Evolutionary conservation across 1,140 invertebrate genomes (phyloP), one percentile per base, ranked within the genome.

Genomic region (Meloidogyne floridensis): DNA sequence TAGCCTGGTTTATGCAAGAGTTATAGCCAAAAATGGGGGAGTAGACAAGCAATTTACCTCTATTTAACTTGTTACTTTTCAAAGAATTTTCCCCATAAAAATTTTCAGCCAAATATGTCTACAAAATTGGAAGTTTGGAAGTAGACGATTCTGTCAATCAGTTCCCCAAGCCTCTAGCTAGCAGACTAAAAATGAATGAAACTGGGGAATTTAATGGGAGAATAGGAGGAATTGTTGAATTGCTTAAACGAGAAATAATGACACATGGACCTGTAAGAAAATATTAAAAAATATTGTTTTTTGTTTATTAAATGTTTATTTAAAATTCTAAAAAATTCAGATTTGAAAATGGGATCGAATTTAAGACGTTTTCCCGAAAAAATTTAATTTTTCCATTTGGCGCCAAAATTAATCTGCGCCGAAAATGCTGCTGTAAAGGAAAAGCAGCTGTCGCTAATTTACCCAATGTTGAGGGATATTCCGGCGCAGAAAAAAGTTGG

Each of bases 81-180:
- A 11, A n/a, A 75, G 32, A 32, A 51, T 15, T 56, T 47, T 53
- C 20, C n/a, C 10, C 4, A 54, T 2, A n/a, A 9, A 53, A 51
- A 3, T 75, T 59, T 80, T 80, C 47, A 80, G 81, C 80, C 9
- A 82, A 82, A 47, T 82, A 82, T 81, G 81, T 81, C 13, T 82
- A 82, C 65, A 82, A 82, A 56, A 6, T 82, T 18, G 81, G 81
- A 56, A 82, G 80, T 20, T 54, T 82, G 69, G 74, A 74, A 32
- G 80, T 43, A 47, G 65, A 47, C 6, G 79, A 82, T 43, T 20
- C 20, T 20, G 32, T 15, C 0, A 70, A 43, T 69, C 15, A 43
- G n/a, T 81, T 82, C 15, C 70, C 56, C 53, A 42, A 69, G 10
- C 72, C 77, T 69, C 20, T 79, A 20, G 53, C 72, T 20, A 69